Percentiles rank a stretch among this genome's conserved stretches.
These are phyloP conservation scores for Euphydryas editha DNA, from an alignment of 2,888 invertebrate species.

Conservation along the genomic window DNA sequence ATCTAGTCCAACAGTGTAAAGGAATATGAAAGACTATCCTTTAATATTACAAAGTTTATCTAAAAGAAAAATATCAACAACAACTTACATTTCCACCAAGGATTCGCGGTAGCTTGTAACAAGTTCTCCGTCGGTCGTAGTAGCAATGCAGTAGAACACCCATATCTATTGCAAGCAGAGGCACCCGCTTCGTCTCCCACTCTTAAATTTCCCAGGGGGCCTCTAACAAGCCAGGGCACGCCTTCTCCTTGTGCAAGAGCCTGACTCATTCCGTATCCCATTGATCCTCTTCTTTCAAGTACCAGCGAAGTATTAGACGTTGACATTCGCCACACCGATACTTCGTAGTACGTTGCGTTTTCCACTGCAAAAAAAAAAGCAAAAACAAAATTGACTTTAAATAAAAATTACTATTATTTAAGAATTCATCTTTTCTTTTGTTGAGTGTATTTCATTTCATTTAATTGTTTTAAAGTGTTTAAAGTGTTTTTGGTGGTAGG, in stretches of 20 bases:
- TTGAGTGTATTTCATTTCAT: no score
- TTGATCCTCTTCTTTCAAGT: constrained; percentile 65
- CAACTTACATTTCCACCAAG: constrained; percentile 74
- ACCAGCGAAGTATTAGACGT: constrained; percentile 69
- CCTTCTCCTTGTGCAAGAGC: constrained; percentile 61
- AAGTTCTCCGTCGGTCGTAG: constrained; percentile 69
- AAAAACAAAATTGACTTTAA: no score
- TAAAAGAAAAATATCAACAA: neutral
- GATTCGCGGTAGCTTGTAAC: constrained; percentile 63
- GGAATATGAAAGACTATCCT: no score
- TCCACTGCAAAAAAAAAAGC: constrained; percentile 59
- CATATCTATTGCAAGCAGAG: constrained; percentile 74
- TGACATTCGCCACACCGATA: constrained; percentile 75
- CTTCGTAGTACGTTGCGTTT: constrained; percentile 78
- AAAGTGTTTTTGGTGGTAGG: neutral
- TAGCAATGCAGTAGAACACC: constrained; percentile 68
- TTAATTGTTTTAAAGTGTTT: no score
- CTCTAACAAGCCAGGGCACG: constrained; percentile 60
- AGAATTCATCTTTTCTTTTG: no score
- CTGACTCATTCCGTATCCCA: constrained; percentile 68
- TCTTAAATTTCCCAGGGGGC: constrained; percentile 59
- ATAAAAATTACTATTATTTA: neutral
- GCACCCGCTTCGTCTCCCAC: constrained; percentile 74
- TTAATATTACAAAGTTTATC: no score
- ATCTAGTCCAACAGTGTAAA: no score